phyloP scores from a whole-genome alignment of 1,140 invertebrate species.

The Bombus terrestris region DNA sequence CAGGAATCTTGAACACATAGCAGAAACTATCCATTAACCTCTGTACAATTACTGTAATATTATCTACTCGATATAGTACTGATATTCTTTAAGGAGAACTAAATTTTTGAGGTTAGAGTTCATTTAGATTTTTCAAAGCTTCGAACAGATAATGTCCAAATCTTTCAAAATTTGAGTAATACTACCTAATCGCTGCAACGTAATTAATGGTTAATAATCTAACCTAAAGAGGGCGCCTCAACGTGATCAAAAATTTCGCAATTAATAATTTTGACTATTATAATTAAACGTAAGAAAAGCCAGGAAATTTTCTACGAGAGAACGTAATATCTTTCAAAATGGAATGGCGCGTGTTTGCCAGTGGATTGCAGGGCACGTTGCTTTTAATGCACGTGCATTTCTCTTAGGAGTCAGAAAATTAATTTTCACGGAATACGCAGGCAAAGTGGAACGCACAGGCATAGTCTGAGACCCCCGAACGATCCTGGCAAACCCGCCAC shows the following conservation, averaged over 20 bases:
- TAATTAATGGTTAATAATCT: too few species aligned
- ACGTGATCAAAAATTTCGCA: background rate
- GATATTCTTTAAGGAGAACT: background rate
- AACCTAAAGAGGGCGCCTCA: background rate
- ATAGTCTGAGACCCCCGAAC: background rate
- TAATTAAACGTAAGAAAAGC: background rate
- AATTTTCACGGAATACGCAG: conserved; percentile 24
- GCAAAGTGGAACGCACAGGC: conserved; percentile 11
- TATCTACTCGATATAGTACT: background rate
- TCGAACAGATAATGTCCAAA: background rate
- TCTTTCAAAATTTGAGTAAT: background rate
- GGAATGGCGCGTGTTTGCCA: conserved; percentile 4
- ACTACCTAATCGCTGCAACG: background rate
- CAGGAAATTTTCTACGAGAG: background rate
- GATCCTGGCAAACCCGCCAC: background rate
- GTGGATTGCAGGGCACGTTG: conserved; percentile 24
- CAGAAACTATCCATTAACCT: background rate
- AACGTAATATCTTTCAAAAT: conserved; percentile 28
- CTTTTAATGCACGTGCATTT: conserved; percentile 28
- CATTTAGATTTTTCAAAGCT: background rate
- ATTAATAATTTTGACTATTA: background rate
- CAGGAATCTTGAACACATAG: background rate
- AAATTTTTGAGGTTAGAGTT: background rate
- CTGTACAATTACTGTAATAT: background rate
- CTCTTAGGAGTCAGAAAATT: conserved; percentile 34